Conservation (phyloP, 2,888 invertebrate species). For the Macroteleia sp. region DNA sequence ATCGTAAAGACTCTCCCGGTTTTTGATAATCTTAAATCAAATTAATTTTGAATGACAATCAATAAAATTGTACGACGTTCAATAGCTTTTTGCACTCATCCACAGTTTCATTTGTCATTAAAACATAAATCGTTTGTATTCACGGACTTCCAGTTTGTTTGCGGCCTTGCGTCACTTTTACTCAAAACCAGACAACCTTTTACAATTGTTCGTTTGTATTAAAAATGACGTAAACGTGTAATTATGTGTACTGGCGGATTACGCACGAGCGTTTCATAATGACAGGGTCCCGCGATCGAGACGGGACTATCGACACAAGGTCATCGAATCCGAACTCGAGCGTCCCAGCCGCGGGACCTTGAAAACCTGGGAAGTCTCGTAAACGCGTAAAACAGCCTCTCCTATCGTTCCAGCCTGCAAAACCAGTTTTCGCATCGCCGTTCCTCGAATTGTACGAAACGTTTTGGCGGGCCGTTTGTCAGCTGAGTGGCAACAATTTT, state of each 20-base stretch:
- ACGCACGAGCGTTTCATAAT: constrained; percentile 40
- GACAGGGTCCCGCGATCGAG: constrained; percentile 23
- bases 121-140: too few relatives aligned
- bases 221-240: constrained; percentile 32
- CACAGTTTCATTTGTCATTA: too few relatives aligned
- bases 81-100: too few relatives aligned
- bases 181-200: background rate
- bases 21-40: too few relatives aligned
- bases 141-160: too few relatives aligned
- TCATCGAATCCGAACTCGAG: constrained; percentile 52
- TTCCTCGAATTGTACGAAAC: constrained; percentile 17
- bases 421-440: constrained; percentile 67
- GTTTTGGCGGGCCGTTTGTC: constrained; percentile 29
- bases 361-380: constrained; percentile 65
- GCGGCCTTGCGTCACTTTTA: too few relatives aligned
- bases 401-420: constrained; percentile 47
- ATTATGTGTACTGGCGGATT: constrained; percentile 39
- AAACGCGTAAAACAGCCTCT: constrained; percentile 57
- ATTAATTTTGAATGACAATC: too few relatives aligned
- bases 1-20: too few relatives aligned
- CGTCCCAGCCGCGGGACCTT: constrained; percentile 49
- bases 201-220: constrained; percentile 3
- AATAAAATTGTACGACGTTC: too few relatives aligned
- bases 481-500: constrained; percentile 9
- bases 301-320: constrained; percentile 42